Evolutionary conservation across 1,140 invertebrate species (phyloP).

Genomic region (Pseudomyrmex dendroicus): DNA sequence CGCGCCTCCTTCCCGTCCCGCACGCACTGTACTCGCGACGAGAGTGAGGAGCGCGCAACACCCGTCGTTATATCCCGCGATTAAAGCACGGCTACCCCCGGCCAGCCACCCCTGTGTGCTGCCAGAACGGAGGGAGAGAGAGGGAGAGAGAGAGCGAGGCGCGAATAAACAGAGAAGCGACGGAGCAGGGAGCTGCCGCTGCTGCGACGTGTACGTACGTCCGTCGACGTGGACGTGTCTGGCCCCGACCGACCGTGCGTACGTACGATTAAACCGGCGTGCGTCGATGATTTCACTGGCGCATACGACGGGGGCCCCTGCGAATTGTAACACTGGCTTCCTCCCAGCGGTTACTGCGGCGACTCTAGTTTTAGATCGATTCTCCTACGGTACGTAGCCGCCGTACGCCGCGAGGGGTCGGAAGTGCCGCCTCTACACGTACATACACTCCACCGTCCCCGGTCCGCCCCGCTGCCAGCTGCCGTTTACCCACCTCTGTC

Average conservation of each 20-base stretch:
- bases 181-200: conserved; percentile 17
- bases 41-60: conserved; percentile 52
- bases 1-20: conserved; percentile 47
- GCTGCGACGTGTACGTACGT: conserved; percentile 48
- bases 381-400: conserved; percentile 80
- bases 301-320: conserved; percentile 73
- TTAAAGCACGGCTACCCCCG: conserved; percentile 49
- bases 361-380: conserved; percentile 85
- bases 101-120: conserved; percentile 44
- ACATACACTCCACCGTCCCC: conserved; percentile 50
- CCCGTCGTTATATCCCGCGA: conserved; percentile 51
- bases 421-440: conserved; percentile 58
- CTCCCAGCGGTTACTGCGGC: conserved; percentile 83
- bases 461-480: conserved; percentile 45
- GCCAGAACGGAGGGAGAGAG: conserved; percentile 22
- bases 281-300: conserved; percentile 76
- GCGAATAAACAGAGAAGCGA: conserved; percentile 14
- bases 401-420: conserved; percentile 66
- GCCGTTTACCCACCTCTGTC: conserved; percentile 47
- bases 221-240: conserved; percentile 55
- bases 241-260: conserved; percentile 60
- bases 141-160: conserved; percentile 4
- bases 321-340: conserved; percentile 83
- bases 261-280: conserved; percentile 72
- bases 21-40: conserved; percentile 41